phyloP scores from a whole-genome alignment of 2,888 invertebrate species.

The Plemyria rubiginata region DNA sequence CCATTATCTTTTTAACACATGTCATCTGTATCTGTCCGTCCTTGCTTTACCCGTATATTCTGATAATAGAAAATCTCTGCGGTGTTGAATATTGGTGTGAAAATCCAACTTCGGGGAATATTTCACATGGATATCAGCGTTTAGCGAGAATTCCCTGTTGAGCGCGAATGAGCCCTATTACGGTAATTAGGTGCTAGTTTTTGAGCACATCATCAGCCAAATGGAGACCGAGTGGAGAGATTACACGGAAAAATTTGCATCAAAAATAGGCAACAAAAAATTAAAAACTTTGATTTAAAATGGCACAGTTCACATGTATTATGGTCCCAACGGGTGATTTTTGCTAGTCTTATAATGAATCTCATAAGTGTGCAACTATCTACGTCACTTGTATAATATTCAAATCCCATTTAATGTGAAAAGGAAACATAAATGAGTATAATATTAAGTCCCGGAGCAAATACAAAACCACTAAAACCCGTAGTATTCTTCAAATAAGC shows the following conservation, averaged over 20 bases:
- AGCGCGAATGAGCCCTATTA: conserved; percentile 32
- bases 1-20: background rate
- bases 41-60: background rate
- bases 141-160: conserved; percentile 23
- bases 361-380: background rate
- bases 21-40: background rate
- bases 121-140: conserved; percentile 26
- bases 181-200: conserved; percentile 37
- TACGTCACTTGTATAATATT: no score
- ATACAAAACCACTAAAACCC: conserved; percentile 24
- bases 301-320: background rate
- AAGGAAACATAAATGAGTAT: background rate
- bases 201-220: conserved; percentile 34
- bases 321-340: background rate
- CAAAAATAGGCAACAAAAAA: background rate
- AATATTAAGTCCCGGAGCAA: conserved; percentile 5
- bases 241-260: conserved; percentile 11
- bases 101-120: conserved; percentile 19
- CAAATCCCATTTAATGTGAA: background rate
- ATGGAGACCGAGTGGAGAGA: conserved; percentile 21
- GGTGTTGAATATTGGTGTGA: conserved; percentile 21
- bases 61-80: conserved; percentile 5
- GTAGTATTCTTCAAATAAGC: conserved; percentile 36
- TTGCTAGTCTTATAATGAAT: background rate
- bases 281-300: background rate